These are phyloP conservation scores for Palythoa caribaeorum DNA, from an alignment of 92 coral and sea anemone genomes.

Conservation along the genomic window DNA sequence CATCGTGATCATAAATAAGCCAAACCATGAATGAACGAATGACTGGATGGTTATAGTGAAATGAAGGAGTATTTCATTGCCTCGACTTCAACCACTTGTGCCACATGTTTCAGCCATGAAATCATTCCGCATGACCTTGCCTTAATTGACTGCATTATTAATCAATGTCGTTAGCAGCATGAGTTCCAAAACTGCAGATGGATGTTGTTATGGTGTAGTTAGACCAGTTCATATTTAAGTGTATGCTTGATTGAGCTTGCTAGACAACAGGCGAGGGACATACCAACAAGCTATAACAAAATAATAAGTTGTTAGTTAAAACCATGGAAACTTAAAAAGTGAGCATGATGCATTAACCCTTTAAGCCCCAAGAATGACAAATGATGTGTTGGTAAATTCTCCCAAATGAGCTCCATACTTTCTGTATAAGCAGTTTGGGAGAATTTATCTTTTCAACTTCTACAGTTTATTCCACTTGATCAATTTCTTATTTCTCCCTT, in stretches of 20 bases:
- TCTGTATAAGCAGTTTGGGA: too few species aligned
- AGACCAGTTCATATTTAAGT: conserved; percentile 91
- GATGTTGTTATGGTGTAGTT: conserved; percentile 30
- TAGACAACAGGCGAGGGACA: conserved; percentile 55
- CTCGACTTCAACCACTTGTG: background rate
- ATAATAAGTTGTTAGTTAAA: background rate
- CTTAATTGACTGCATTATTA: background rate
- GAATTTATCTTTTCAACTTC: too few species aligned
- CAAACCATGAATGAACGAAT: background rate
- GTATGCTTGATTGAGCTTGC: conserved; percentile 69
- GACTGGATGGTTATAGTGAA: background rate
- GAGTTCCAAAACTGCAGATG: background rate
- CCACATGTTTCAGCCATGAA: background rate
- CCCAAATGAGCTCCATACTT: too few species aligned
- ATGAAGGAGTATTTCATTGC: background rate
- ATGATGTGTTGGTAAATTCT: too few species aligned
- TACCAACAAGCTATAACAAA: conserved; percentile 57
- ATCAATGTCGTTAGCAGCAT: background rate
- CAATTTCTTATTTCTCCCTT: too few species aligned
- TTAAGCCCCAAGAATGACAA: background rate
- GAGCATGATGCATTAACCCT: background rate
- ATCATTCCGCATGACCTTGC: conserved; percentile 1
- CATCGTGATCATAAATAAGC: background rate
- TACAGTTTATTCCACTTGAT: too few species aligned
- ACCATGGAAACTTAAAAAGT: background rate